Percentiles rank a stretch among this genome's conserved stretches.
phyloP scores from a whole-genome alignment of 2,888 invertebrate species.

The Boloria selene region DNA sequence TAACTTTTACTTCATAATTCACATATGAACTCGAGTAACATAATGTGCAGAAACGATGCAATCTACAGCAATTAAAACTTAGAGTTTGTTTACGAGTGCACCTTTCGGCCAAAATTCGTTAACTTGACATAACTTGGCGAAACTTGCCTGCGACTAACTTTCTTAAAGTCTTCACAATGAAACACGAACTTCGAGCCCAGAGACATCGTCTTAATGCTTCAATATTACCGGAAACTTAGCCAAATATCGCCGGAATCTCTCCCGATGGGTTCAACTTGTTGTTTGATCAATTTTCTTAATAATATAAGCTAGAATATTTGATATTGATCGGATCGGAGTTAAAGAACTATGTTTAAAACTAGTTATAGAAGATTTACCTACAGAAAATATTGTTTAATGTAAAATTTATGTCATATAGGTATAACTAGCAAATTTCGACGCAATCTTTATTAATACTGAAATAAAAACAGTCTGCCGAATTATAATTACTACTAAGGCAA shows the following conservation, averaged over 20 bases:
- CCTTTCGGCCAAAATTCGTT: conserved; percentile 66
- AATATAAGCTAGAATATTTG: background rate
- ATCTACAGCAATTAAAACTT: conserved; percentile 76
- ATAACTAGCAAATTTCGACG: too few species aligned
- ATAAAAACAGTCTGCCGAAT: too few species aligned
- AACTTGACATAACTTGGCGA: conserved; percentile 34
- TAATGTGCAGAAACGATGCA: conserved; percentile 51
- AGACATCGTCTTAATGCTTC: conserved; percentile 49
- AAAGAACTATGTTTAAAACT: too few species aligned
- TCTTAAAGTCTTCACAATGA: conserved; percentile 53
- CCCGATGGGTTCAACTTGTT: conserved; percentile 17
- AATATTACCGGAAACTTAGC: conserved; percentile 60
- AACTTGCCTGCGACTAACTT: conserved; percentile 29
- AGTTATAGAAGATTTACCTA: too few species aligned
- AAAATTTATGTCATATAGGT: too few species aligned
- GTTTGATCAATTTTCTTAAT: conserved; percentile 13
- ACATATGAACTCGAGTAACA: conserved; percentile 27
- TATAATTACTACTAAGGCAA: too few species aligned
- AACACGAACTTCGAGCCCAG: conserved; percentile 55
- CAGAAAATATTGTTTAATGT: too few species aligned
- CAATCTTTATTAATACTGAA: too few species aligned
- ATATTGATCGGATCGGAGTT: too few species aligned
- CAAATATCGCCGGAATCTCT: conserved; percentile 22
- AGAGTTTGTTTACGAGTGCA: conserved; percentile 72
- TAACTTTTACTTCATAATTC: conserved; percentile 24